A percentile compares a stretch with the other conserved stretches of the same genome.
phyloP scores from a whole-genome alignment of 92 coral and sea anemone genomes.

The Heliopora coerulea region DNA sequence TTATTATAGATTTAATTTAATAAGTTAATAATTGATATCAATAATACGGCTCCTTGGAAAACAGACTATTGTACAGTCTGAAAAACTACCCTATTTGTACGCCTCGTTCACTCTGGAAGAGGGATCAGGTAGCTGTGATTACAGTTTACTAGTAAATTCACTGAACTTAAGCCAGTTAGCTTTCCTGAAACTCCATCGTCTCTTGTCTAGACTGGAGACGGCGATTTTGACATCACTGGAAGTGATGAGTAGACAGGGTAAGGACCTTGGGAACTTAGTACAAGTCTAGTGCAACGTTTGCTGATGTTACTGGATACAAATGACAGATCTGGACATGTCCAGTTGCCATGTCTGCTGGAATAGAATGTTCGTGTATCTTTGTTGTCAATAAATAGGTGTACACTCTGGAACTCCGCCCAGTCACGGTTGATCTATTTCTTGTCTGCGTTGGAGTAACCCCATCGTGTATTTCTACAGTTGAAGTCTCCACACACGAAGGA shows the following conservation, averaged over 20 bases:
- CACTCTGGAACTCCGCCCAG: slow-evolving; percentile 35
- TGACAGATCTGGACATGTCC: slow-evolving; percentile 36
- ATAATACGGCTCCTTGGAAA: too few species aligned
- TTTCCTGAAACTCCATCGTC: slow-evolving; percentile 23
- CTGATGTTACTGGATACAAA: slow-evolving; percentile 11
- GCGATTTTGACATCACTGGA: not conserved
- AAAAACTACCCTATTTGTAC: too few species aligned
- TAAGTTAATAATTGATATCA: too few species aligned
- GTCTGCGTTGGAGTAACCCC: slow-evolving; percentile 37
- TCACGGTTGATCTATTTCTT: slow-evolving; percentile 1
- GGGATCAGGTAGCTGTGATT: too few species aligned
- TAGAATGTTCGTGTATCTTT: slow-evolving; percentile 17
- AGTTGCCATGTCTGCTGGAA: slow-evolving; percentile 26
- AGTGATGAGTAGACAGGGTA: not conserved
- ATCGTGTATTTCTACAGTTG: slow-evolving; percentile 27
- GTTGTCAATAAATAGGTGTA: slow-evolving; percentile 35
- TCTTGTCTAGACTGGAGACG: slow-evolving; percentile 29
- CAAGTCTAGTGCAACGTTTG: not conserved
- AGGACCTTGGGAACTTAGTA: slow-evolving; percentile 3
- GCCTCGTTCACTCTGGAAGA: too few species aligned
- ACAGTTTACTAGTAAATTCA: too few species aligned
- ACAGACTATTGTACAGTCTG: too few species aligned
- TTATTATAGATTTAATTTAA: too few species aligned
- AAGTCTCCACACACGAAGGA: slow-evolving; percentile 26
- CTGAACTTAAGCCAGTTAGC: slow-evolving; percentile 24